Conservation (phyloP, 2,888 invertebrate genomes). For the Ditula angustiorana region DNA sequence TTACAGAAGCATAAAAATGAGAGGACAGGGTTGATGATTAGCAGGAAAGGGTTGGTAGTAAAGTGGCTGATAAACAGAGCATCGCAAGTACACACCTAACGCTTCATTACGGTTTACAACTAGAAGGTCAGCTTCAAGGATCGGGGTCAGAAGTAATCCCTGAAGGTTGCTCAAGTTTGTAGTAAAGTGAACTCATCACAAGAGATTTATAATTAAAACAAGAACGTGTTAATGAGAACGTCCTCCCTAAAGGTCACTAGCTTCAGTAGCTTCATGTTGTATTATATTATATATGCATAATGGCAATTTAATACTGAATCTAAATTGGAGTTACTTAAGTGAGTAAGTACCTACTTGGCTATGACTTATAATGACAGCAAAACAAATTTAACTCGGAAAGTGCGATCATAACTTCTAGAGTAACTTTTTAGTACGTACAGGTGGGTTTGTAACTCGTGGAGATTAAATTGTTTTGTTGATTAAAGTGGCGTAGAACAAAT, state of each 20-base stretch:
- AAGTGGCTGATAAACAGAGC: not conserved
- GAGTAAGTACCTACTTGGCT: not conserved
- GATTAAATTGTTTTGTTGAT: too few relatives aligned
- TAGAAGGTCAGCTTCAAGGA: slow-evolving; percentile 13
- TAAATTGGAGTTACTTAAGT: not conserved
- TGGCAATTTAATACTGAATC: slow-evolving; percentile 2
- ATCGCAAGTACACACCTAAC: not conserved
- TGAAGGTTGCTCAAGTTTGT: slow-evolving; percentile 38
- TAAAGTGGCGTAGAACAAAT: too few relatives aligned
- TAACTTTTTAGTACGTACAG: too few relatives aligned
- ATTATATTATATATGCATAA: not conserved
- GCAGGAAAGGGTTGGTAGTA: not conserved
- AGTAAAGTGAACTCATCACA: slow-evolving; percentile 43
- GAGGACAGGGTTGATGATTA: not conserved
- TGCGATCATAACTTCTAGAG: not conserved
- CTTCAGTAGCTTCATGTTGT: not conserved
- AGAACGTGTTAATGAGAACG: slow-evolving; percentile 35
- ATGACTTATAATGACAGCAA: not conserved
- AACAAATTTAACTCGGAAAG: not conserved
- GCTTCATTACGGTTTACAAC: slow-evolving; percentile 12
- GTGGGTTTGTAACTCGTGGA: too few relatives aligned
- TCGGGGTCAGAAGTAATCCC: slow-evolving; percentile 40
- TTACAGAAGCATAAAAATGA: not conserved
- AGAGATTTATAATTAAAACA: slow-evolving; percentile 43
- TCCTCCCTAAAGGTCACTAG: slow-evolving; percentile 32